These are phyloP conservation scores for Cheilosia vernalis DNA, from an alignment of 2,888 invertebrate species.

Conservation along the genomic window DNA sequence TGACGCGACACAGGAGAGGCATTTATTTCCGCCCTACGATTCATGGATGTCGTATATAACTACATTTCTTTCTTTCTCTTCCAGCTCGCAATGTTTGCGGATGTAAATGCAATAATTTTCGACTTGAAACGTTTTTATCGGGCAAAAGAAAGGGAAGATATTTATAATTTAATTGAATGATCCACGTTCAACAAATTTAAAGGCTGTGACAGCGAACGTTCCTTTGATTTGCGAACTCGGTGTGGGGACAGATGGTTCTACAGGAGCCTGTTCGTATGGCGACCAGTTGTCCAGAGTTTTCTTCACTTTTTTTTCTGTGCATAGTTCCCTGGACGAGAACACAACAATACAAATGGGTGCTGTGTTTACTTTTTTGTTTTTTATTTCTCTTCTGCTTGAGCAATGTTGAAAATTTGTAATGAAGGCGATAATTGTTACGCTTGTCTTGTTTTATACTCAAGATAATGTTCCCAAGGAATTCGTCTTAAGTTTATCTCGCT, in stretches of 20 bases:
- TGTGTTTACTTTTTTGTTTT: constrained; percentile 31
- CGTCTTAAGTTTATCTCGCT: constrained; percentile 22
- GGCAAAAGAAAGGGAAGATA: constrained; percentile 48
- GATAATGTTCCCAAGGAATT: constrained; percentile 57
- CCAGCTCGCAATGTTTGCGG: constrained; percentile 44
- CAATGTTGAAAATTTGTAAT: constrained; percentile 60
- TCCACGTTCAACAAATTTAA: constrained; percentile 66
- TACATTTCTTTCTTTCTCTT: constrained; percentile 13
- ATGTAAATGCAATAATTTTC: constrained; percentile 67
- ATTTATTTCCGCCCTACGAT: constrained; percentile 62
- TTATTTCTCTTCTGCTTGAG: constrained; percentile 22
- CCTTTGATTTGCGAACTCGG: constrained; percentile 45
- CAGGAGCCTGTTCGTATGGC: not conserved
- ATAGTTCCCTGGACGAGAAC: not conserved
- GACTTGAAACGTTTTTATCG: constrained; percentile 38
- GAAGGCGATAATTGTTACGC: constrained; percentile 56
- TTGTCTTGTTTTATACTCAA: constrained; percentile 41
- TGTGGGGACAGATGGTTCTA: constrained; percentile 37
- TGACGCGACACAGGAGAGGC: constrained; percentile 65
- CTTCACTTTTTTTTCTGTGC: constrained; percentile 8
- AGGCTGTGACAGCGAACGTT: constrained; percentile 36
- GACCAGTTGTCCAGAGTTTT: constrained; percentile 34
- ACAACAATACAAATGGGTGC: constrained; percentile 33
- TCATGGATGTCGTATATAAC: not conserved
- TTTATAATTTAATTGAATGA: constrained; percentile 71